These are phyloP conservation scores for Panurus biarmicus DNA, from an alignment of 2,113 vertebrate species.

Conservation along the genomic window DNA sequence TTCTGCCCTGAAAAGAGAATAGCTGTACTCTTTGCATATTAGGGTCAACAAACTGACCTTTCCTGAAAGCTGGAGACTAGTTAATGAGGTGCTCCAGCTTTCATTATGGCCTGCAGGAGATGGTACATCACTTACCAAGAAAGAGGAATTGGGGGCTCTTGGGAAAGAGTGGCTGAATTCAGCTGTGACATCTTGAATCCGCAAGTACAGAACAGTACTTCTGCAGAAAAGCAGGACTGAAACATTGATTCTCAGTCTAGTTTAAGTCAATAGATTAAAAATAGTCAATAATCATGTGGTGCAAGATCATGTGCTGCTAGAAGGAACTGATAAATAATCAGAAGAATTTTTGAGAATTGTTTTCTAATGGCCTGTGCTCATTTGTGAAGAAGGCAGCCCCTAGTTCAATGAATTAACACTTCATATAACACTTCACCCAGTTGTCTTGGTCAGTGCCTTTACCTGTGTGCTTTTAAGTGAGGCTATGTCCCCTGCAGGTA, in stretches of 20 bases:
- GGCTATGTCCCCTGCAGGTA: background rate
- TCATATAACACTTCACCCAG: background rate
- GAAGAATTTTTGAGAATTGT: background rate
- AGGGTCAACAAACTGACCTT: background rate
- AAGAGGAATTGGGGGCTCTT: background rate
- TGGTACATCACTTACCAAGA: background rate
- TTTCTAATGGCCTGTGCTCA: background rate
- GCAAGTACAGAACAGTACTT: background rate
- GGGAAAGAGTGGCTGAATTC: background rate
- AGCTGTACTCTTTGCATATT: background rate
- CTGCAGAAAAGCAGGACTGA: background rate
- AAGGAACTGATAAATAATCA: background rate
- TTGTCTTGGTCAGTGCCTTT: background rate
- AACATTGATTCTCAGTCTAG: background rate
- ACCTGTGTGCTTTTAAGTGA: background rate
- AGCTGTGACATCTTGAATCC: background rate
- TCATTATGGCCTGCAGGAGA: background rate
- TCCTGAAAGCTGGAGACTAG: background rate
- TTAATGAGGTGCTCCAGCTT: background rate
- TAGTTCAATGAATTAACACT: background rate
- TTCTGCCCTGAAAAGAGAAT: background rate
- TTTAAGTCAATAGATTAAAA: background rate
- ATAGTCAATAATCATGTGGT: background rate
- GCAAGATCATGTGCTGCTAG: background rate
- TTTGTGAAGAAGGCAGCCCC: background rate